Conservation (phyloP, 2,113 vertebrate species). For the Hypomesus transpacificus region DNA sequence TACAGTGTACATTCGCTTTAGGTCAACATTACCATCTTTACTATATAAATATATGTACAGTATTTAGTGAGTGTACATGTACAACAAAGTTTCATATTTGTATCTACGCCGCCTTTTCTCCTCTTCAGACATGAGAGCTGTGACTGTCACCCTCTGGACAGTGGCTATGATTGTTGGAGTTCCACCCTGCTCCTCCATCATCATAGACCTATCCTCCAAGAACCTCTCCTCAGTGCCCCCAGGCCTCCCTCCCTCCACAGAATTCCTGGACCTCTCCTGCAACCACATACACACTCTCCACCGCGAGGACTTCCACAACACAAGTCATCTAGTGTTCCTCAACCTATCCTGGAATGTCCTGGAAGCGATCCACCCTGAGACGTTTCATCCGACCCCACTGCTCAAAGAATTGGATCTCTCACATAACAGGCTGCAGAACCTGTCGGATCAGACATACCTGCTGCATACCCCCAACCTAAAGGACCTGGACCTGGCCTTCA, state of each 20-base stretch:
- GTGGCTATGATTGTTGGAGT: conserved; percentile 25
- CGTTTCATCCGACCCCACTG: conserved; percentile 72
- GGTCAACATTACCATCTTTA: too few relatives aligned
- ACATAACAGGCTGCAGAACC: conserved; percentile 75
- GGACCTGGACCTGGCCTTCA: conserved; percentile 79
- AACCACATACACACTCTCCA: conserved; percentile 75
- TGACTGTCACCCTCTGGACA: conserved; percentile 19
- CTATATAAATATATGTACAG: too few relatives aligned
- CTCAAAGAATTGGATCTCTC: conserved; percentile 82
- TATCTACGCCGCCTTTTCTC: background rate
- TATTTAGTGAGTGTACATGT: too few relatives aligned
- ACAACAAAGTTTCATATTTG: background rate
- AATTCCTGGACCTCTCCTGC: conserved; percentile 72
- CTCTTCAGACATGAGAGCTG: conserved; percentile 38
- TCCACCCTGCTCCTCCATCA: background rate
- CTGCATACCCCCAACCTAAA: conserved; percentile 55
- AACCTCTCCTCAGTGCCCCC: conserved; percentile 61
- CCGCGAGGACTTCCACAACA: conserved; percentile 61
- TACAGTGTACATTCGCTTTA: too few relatives aligned
- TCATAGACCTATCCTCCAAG: conserved; percentile 50
- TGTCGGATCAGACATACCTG: conserved; percentile 62
- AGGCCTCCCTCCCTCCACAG: conserved; percentile 37
- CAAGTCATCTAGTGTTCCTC: conserved; percentile 68
- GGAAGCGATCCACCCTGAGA: conserved; percentile 56
- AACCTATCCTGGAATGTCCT: conserved; percentile 80